Evolutionary conservation across 2,113 vertebrate genomes (phyloP).

Genomic region (Pleuronectes platessa): DNA sequence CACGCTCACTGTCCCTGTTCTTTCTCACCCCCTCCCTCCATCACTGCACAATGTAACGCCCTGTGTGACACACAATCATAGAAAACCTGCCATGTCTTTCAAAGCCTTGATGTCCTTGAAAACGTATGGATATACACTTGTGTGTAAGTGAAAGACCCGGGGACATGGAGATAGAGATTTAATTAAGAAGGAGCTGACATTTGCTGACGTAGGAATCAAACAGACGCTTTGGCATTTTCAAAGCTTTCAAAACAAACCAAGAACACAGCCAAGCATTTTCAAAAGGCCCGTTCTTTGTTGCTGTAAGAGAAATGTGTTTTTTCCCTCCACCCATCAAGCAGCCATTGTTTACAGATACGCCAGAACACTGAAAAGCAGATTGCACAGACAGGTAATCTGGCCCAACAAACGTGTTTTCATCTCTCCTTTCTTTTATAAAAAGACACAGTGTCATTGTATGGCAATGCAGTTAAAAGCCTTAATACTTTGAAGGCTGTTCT

Average conservation of each 20-base stretch:
- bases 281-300: not conserved
- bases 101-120: not conserved
- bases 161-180: not conserved
- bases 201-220: not conserved
- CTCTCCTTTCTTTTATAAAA: not conserved
- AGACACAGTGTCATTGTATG: not conserved
- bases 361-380: not conserved
- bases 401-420: not conserved
- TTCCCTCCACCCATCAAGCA: not conserved
- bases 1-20: not conserved
- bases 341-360: not conserved
- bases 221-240: not conserved
- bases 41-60: constrained; percentile 12
- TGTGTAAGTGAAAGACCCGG: not conserved
- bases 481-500: not conserved
- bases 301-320: not conserved
- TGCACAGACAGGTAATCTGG: not conserved
- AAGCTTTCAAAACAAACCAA: not conserved
- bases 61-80: constrained; percentile 40
- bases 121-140: not conserved
- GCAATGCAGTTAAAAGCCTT: constrained; percentile 7
- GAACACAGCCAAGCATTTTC: not conserved
- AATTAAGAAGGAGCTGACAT: constrained; percentile 1
- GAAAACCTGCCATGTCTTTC: constrained; percentile 14
- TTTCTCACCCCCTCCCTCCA: not conserved